Percentiles rank a stretch among this genome's conserved stretches.
These are phyloP conservation scores for Tylochromis polylepis DNA, from an alignment of 2,113 vertebrate genomes.

Conservation along the genomic window DNA sequence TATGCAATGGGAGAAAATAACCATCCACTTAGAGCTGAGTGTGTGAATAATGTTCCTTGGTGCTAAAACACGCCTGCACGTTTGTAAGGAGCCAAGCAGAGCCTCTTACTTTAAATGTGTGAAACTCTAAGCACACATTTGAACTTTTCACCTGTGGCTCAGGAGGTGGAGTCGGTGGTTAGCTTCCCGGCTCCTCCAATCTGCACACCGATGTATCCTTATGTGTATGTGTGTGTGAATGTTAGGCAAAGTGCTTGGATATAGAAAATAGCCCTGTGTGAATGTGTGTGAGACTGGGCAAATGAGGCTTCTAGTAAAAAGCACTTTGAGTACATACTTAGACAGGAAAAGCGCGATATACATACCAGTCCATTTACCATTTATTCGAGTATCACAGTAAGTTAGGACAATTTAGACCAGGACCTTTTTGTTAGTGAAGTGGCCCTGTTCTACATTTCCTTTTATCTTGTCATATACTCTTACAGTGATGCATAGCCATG, in stretches of 20 bases:
- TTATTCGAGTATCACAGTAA: neutral
- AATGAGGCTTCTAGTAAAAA: neutral
- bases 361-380: neutral
- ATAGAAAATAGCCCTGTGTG: neutral
- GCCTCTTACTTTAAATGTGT: neutral
- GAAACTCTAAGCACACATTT: neutral
- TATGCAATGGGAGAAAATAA: neutral
- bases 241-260: neutral
- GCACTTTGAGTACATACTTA: neutral
- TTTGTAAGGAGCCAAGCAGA: neutral
- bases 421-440: too few relatives aligned
- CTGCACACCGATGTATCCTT: neutral
- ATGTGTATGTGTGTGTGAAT: neutral
- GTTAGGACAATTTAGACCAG: neutral
- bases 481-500: too few relatives aligned
- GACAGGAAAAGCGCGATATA: neutral
- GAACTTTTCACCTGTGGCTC: neutral
- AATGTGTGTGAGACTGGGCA: neutral
- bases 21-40: neutral
- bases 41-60: neutral
- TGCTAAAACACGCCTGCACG: neutral
- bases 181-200: neutral
- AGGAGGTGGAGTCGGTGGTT: neutral
- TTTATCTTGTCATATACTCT: too few relatives aligned
- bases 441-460: too few relatives aligned